Evolutionary conservation across 2,888 invertebrate genomes (phyloP), one percentile per base, ranked within the genome.

Genomic region (Chaitophorus viminalis): DNA sequence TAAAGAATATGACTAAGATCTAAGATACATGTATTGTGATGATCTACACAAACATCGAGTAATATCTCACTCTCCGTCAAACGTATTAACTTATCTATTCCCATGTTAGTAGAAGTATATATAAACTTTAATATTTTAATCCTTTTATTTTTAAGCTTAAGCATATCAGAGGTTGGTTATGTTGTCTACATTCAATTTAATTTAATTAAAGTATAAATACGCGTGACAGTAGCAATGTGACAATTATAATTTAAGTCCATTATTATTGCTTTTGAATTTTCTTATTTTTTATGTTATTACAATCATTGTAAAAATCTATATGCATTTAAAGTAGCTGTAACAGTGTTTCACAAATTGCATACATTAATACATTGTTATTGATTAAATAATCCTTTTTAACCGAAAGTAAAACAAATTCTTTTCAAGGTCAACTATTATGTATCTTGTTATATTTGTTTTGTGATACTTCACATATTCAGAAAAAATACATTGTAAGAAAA

Each of bases 371-470:
- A 29, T 68, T 25, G 3, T 68, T 68, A 68, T 68, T 60, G 5
- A 68, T n/a, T 29, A 68, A 72, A 72, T 33, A 72, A 72, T 72
- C 21, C 3, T 31, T 72, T 70, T 72, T 14, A 36, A 75, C 39
- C 54, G 74, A 75, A 83, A 60, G 74, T 83, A 46, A 83, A 75
- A 60, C 60, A n/a, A 74, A 82, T 74, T 74, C 18, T 39, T 39
- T 75, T 60, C 54, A 75, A 75, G 74, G 54, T 60, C 60, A 39
- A 0, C 9, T 33, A 82, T 74, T 72, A 81, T 65, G 52, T 52
- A 17, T 52, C 52, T 52, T 17, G 52, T 17, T 52, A 52, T 52
- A 52, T 52, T 52, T 52, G 17, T 31, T 54, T 74, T 8, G 29
- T 39, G 46, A 18, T 39, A 60, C 29, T 60, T 39, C 65, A 83